Base-by-base conservation (phyloP, 2,888 invertebrate species). In the Bibio marci region DNA sequence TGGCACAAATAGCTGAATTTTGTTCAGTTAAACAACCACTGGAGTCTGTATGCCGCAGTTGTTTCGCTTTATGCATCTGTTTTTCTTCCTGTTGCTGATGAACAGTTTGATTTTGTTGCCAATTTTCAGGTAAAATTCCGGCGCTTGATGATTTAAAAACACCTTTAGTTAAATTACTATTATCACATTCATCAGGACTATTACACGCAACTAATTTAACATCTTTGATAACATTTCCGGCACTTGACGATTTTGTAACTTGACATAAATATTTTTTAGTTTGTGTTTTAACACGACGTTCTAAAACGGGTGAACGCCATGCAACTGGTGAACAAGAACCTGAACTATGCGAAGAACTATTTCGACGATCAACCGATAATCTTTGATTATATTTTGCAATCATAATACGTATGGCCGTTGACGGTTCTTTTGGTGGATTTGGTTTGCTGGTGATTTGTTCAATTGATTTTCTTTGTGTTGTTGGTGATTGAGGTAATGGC, bases 361-460 rank as follows among this genome's bases (percentile, higher is more conserved):
- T 47, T 3, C 62, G 58, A 27, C 62, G 63, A 14, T 65, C 67
- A 61, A 44, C 25, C 41, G 46, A 40, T 37, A 49, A 41, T 27
- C 43, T 47, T 39, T 50, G 47, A 33, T 49, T 56, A 49, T 78
- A 78, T 46, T 72, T 67, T 33, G 73, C 76, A 49, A 79, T 72
- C 76, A 79, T 80, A 40, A 76, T 66, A 33, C 72, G 61, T 30
- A 80, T 78, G 32, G 75, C 75, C 0, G 79, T 77, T 1, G 78
- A 73, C 14, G 76, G 71, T 51, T 76, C 76, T 49, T 76, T 76
- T 2, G 63, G 51, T 14, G 65, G 60, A 11, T 11, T 18, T 10
- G 19, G 11, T 18, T 33, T 33, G 11, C n/a, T n/a, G 22, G 63
- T 63, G 43, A 64, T 65, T 22, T 8, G 8, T n/a, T n/a, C 33